These are phyloP conservation scores for Pemphredon lugubris DNA, from an alignment of 2,888 invertebrate species.

Conservation along the genomic window DNA sequence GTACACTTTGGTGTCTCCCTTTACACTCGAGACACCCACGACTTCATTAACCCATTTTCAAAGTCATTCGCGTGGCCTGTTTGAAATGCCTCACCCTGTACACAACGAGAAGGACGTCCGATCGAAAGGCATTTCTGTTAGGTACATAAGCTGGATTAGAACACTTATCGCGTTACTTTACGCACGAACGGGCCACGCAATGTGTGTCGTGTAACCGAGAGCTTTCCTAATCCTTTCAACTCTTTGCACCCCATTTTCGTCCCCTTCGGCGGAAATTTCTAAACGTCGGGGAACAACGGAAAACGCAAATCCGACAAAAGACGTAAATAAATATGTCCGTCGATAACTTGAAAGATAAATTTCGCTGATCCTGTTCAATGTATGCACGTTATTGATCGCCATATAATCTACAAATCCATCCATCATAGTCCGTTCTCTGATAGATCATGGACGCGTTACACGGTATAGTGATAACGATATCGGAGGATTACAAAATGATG, in stretches of 20 bases:
- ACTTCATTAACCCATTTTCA: too few relatives aligned
- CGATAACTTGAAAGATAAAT: conserved; percentile 34
- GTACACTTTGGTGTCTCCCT: too few relatives aligned
- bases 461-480: conserved; percentile 31
- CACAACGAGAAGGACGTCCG: too few relatives aligned
- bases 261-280: conserved; percentile 11
- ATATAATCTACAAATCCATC: conserved; percentile 52
- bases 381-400: conserved; percentile 43
- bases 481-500: conserved; percentile 19
- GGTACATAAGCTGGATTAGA: neutral
- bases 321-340: conserved; percentile 32
- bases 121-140: too few relatives aligned
- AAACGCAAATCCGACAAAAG: too few relatives aligned
- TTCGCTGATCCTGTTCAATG: conserved; percentile 22
- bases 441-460: conserved; percentile 39
- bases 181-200: conserved; percentile 25
- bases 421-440: conserved; percentile 48
- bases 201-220: neutral
- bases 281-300: neutral
- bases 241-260: conserved; percentile 7
- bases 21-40: too few relatives aligned
- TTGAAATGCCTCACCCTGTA: too few relatives aligned
- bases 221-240: conserved; percentile 20
- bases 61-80: too few relatives aligned
- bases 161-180: conserved; percentile 29